Conservation (phyloP, 2,888 invertebrate genomes). For the Troides oblongomaculatus region DNA sequence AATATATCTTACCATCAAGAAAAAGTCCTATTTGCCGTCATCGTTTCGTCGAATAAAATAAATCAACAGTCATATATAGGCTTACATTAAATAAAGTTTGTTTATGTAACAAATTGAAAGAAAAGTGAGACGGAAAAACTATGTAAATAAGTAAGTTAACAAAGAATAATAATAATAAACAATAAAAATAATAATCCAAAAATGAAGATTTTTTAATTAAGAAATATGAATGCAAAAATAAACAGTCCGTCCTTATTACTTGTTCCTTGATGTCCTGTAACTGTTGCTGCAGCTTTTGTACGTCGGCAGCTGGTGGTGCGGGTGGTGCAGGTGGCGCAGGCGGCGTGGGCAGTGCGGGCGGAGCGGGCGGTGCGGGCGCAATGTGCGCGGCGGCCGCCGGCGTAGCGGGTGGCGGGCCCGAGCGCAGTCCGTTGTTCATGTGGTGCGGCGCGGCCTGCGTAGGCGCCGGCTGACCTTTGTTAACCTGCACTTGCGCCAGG, state of each 20-base stretch:
- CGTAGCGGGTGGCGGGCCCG: slow-evolving; percentile 38
- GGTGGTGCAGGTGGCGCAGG: slow-evolving; percentile 31
- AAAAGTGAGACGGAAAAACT: no score
- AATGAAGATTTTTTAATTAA: no score
- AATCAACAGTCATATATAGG: no score
- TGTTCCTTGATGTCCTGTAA: slow-evolving; percentile 98
- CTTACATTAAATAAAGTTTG: no score
- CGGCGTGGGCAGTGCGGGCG: slow-evolving; percentile 72
- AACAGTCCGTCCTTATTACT: slow-evolving; percentile 67
- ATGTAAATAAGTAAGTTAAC: no score
- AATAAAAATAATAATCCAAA: no score
- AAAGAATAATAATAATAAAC: no score
- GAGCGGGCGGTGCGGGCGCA: slow-evolving; percentile 45
- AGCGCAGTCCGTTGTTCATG: slow-evolving; percentile 70
- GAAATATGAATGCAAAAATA: neutral
- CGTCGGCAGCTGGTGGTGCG: slow-evolving; percentile 78
- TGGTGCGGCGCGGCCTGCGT: slow-evolving; percentile 68
- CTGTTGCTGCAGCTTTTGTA: slow-evolving; percentile 86
- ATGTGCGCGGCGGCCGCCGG: slow-evolving; percentile 63
- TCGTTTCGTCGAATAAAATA: no score
- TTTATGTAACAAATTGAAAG: no score
- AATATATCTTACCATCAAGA: no score
- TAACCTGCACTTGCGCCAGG: slow-evolving; percentile 69
- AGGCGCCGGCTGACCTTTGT: slow-evolving; percentile 72
- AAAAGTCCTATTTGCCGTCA: no score